These are phyloP conservation scores for Meda fulgida DNA, from an alignment of 2,797 vertebrate species.

Conservation along the genomic window DNA sequence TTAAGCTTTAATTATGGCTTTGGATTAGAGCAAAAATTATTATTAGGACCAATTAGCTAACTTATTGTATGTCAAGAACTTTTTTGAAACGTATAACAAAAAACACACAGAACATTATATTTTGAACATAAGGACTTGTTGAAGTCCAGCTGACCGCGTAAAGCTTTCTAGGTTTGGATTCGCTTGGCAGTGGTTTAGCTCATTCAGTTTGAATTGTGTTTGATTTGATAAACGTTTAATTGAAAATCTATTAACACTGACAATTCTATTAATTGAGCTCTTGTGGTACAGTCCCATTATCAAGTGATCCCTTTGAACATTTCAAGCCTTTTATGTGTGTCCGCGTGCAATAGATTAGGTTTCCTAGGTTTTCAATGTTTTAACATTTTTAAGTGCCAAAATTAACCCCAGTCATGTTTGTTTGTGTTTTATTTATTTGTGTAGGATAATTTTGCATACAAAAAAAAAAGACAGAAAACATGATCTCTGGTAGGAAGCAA, in stretches of 20 bases:
- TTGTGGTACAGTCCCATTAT: constrained; percentile 27
- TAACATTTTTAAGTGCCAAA: constrained; percentile 45
- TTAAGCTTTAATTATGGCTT: neutral
- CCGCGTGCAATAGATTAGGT: constrained; percentile 1
- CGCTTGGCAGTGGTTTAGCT: neutral
- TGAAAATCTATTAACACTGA: constrained; percentile 10
- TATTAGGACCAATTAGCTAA: neutral
- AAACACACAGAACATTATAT: neutral
- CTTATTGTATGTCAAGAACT: neutral
- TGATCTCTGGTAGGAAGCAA: constrained; percentile 70
- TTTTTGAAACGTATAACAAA: neutral
- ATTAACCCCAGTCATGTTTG: constrained; percentile 44
- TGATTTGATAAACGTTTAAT: neutral
- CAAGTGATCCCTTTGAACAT: constrained; percentile 6
- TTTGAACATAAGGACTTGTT: neutral
- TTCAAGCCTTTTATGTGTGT: constrained; percentile 25
- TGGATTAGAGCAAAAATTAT: neutral
- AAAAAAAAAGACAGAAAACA: constrained; percentile 63
- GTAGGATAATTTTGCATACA: constrained; percentile 61
- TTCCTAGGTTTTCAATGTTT: constrained; percentile 47
- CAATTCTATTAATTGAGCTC: constrained; percentile 21
- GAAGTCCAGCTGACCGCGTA: neutral
- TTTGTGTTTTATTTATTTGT: constrained; percentile 68
- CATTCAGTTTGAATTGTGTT: neutral
- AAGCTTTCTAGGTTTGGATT: neutral